Base-by-base conservation (phyloP, 2,797 vertebrate species). In the Epinephelus malabaricus region DNA sequence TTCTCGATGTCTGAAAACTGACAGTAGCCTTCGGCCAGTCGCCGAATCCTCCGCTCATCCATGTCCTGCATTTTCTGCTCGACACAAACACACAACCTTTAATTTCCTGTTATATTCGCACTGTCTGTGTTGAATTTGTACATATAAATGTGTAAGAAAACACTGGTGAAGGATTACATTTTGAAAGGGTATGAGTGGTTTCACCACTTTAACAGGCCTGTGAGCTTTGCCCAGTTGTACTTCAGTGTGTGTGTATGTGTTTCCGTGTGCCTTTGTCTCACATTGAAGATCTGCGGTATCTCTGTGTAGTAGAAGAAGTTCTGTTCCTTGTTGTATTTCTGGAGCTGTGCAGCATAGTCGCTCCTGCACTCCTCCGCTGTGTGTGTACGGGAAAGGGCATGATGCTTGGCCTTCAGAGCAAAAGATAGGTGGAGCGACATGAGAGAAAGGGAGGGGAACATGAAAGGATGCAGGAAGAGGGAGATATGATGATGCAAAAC, bases 41-140 rank as follows among this genome's bases (percentile, higher is more conserved):
- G 96, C 86, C 92, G 84, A 69, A 97, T 97, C 78, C 98, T 95
- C 17, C 95, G 94, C 90, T 99, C 98, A 78, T 99, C 98, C 97
- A 99, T 96, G 89, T 96, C 97, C 94, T 99, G 98, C 83, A 99
- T 93, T 90, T 97, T 97, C 98, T 99, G 95, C 85, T 91, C 70
- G 8, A 11, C 45, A 69, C 45, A 78, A 30, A 78, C 46, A 67
- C 6, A 73, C 7, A 74, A 27, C 43, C 15, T 73, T 62, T 18
- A 15, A 58, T 34, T 21, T 69, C 15, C 40, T 2, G 5, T 15
- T 4, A 12, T 1, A 46, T 58, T 46, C 4, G 21, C 17, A 38
- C 17, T 11, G 0, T n/a, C 12, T 63, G 34, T 45, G 34, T 66
- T 64, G 60, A 58, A 4, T 21, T 10, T 63, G 4, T 6, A 45